Base-by-base conservation (phyloP, 2,888 invertebrate species). In the Tigriopus californicus region DNA sequence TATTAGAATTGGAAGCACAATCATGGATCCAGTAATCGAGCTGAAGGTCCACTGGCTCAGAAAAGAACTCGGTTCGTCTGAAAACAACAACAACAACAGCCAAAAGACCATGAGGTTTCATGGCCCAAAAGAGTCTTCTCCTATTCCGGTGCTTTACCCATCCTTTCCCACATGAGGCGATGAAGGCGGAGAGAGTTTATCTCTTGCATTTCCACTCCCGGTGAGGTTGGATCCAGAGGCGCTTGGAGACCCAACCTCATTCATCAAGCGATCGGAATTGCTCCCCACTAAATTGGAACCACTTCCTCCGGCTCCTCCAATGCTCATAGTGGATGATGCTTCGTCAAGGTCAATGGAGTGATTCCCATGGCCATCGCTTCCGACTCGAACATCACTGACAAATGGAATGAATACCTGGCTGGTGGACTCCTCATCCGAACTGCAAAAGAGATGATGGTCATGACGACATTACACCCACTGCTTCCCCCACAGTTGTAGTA, bases 321-420 rank as follows among this genome's bases (percentile, higher is more conserved):
- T n/a, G 22, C 15, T 22, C 40, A 40, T 15, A 22, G n/a, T 15
- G n/a, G 41, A 22, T 3, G 40, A 18, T 4, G 6, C 22, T n/a
- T 41, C 53, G 44, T 56, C 56, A 12, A 49, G 22, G 1, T 56
- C 56, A 12, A 56, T 20, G n/a, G 56, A 56, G 6, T n/a, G 41
- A 25, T 20, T 18, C 15, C 18, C 25, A 24, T 42, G 24, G 25
- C 20, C 22, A 18, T 56, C 56, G 15, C 46, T 42, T 3, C 63
- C 63, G 24, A 63, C 57, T 42, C 63, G 58, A 12, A 64, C 63
- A 57, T 64, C 64, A 72, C 85, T 87, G 64, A 92, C 79, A 70
- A 94, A 94, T 61, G 94, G 94, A 69, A 94, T 85, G 73, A 94
- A 94, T 61, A 89, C 85, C 74, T 94, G 94, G 67, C 87, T 87